Evolutionary conservation across 2,888 invertebrate species (phyloP), one percentile per base, ranked within the genome.

Genomic region (Napeogenes inachia): DNA sequence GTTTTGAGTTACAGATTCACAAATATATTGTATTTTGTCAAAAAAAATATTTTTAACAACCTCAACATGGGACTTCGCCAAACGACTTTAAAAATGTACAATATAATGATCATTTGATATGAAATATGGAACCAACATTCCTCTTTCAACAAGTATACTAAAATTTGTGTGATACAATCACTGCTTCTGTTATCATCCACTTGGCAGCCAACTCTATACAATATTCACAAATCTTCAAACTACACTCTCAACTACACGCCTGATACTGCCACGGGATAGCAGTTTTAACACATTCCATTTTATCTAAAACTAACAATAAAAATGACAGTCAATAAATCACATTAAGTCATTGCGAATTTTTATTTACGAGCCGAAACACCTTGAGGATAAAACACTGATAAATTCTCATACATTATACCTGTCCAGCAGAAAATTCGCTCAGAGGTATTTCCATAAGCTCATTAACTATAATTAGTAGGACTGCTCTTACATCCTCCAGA

Each of bases 1-100:
- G 85, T 81, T 87, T 84, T 80, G 84, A 87, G 87, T 87, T 82
- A 84, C 80, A 85, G 82, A 80, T 84, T 82, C 84, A 85, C 83
- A 85, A 86, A 86, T 80, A 80, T 76, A 82, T 78, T 73, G 75
- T 75, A 77, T 77, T 79, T 80, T 78, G 85, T 86, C 86, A 85
- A 80, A 80, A 77, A 73, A 72, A 72, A 75, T 76, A 77, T 79
- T 78, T 68, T 66, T 74, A 74, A 77, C 78, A 79, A 76, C 75
- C 74, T 75, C 71, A 76, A 70, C 74, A 80, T 80, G 81, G 80
- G 81, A 78, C 74, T 71, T 71, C 63, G 69, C 73, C 73, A 74
- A 75, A 70, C 71, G 72, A 68, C 62, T 67, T 68, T 78, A 77
- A 75, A 79, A 5, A 78, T 77, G 74, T 75, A 78, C 75, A 76